Evolutionary conservation across 1,140 invertebrate species (phyloP), one percentile per base, ranked within the genome.

Genomic region (Drepana arcuata): DNA sequence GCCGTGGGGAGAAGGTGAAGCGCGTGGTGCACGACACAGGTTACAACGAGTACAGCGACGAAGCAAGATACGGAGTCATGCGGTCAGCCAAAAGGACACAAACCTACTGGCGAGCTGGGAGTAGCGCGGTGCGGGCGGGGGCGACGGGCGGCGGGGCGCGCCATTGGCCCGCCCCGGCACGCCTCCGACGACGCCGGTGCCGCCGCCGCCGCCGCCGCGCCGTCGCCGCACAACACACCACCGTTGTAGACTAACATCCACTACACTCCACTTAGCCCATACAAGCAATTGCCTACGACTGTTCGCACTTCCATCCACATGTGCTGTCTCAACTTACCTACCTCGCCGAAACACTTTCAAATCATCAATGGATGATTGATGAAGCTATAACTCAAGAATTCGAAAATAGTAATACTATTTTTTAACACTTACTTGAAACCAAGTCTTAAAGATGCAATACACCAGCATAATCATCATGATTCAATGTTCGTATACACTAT

Each of bases 71-170:
- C 79, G 79, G 73, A 84, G 83, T 81, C 80, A 83, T 83, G 83
- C 83, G 83, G 83, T 83, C 83, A 83, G 80, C 83, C 79, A 79
- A 82, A 81, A 79, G 80, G 80, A 83, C 80, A 75, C 77, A 81
- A 83, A 84, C 82, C 82, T 84, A 84, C 82, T 84, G 82, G 71
- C 67, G 58, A 57, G 61, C 67, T 65, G 65, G 66, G 68, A 70
- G 71, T 62, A 42, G 55, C 54, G 43, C 55, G 47, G 61, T 46
- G 55, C 63, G 53, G 27, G 29, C 35, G 61, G 66, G 68, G 62
- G 64, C 58, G 67, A 61, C 61, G 67, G 69, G 68, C 71, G 47
- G 34, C 29, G 66, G 59, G 63, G 34, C 69, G 56, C 72, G 68
- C 68, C 60, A 69, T 74, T 75, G 75, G 71, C 68, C 62, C 72